These are phyloP conservation scores for Mythimna albipuncta DNA, from an alignment of 2,888 invertebrate species.

Conservation along the genomic window DNA sequence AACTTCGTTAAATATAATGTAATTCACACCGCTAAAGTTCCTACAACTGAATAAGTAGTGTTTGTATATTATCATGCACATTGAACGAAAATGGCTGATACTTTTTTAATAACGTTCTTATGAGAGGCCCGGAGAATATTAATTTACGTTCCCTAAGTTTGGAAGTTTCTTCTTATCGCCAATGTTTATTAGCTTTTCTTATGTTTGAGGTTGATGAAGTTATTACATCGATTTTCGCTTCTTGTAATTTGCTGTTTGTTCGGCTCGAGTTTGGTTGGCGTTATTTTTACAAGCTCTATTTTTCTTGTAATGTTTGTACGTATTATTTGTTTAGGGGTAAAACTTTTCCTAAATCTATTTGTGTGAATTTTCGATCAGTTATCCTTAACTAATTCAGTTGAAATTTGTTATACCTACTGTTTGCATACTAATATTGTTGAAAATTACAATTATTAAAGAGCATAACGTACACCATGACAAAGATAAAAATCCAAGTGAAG, in stretches of 20 bases:
- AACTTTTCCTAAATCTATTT: no score
- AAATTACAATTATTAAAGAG: no score
- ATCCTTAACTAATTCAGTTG: no score
- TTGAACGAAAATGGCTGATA: conserved; percentile 55
- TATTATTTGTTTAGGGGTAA: no score
- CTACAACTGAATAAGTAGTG: conserved; percentile 29
- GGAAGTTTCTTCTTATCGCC: conserved; percentile 47
- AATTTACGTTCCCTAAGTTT: conserved; percentile 58
- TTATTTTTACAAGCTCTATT: not conserved
- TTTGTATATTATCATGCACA: conserved; percentile 55
- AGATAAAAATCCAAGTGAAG: no score
- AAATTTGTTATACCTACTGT: no score
- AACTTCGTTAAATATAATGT: conserved; percentile 22
- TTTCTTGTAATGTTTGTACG: no score
- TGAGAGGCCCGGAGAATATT: conserved; percentile 58
- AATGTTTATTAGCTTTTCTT: conserved; percentile 62
- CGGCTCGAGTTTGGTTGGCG: not conserved
- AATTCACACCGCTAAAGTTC: conserved; percentile 45
- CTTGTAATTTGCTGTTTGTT: conserved; percentile 33
- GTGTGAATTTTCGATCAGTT: no score
- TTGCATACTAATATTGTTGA: no score
- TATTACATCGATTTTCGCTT: conserved; percentile 27
- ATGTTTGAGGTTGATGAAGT: conserved; percentile 45
- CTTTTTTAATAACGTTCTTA: conserved; percentile 65
- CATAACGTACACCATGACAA: no score